These are phyloP conservation scores for Mya arenaria DNA, from an alignment of 1,140 invertebrate species.

Conservation along the genomic window DNA sequence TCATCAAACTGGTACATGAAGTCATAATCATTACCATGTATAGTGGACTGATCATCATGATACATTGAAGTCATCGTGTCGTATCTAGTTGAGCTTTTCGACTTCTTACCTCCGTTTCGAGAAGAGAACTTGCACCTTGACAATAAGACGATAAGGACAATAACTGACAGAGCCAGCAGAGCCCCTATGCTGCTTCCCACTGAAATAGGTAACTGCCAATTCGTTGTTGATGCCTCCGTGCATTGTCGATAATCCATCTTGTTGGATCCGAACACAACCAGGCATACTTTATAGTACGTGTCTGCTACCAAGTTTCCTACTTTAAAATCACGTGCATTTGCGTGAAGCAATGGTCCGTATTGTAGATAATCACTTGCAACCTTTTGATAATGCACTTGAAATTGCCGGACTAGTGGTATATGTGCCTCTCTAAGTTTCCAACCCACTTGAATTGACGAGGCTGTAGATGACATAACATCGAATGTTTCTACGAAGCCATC, in stretches of 20 bases:
- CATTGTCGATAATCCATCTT: slow-evolving; percentile 67
- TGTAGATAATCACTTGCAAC: slow-evolving; percentile 71
- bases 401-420: slow-evolving; percentile 55
- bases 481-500: slow-evolving; percentile 54
- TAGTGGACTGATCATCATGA: slow-evolving; percentile 67
- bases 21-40: slow-evolving; percentile 70
- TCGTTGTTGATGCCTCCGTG: slow-evolving; percentile 73
- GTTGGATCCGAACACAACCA: slow-evolving; percentile 72
- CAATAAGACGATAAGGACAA: slow-evolving; percentile 75
- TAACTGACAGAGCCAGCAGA: slow-evolving; percentile 75
- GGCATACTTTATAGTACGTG: slow-evolving; percentile 77
- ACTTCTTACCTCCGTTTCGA: slow-evolving; percentile 61
- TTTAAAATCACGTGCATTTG: slow-evolving; percentile 58
- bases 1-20: slow-evolving; percentile 60
- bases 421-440: slow-evolving; percentile 58
- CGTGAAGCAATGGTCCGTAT: slow-evolving; percentile 67
- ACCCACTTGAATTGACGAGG: slow-evolving; percentile 69
- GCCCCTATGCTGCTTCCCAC: slow-evolving; percentile 78
- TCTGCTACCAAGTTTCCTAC: slow-evolving; percentile 75
- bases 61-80: slow-evolving; percentile 76
- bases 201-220: slow-evolving; percentile 78
- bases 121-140: slow-evolving; percentile 68
- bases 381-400: slow-evolving; percentile 72
- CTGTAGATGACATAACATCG: slow-evolving; percentile 63
- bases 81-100: slow-evolving; percentile 67